Base-by-base conservation (phyloP, 2,113 vertebrate species). In the Porphyrio hochstetteri region DNA sequence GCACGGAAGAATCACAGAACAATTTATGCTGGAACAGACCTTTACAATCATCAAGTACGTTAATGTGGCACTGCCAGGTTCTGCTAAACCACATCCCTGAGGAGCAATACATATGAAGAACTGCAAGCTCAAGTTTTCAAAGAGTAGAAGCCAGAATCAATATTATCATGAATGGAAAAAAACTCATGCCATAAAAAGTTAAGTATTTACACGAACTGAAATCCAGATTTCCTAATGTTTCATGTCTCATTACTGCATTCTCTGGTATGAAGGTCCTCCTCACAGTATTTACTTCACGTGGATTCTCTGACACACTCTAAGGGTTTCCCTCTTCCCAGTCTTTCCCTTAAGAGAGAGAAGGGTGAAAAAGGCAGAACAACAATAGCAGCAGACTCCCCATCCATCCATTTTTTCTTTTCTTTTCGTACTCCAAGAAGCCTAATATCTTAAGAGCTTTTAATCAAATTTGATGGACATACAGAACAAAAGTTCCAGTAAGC, bases 101-200 rank as follows among this genome's bases (percentile, higher is more conserved):
- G 13, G 20, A 83, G 20, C 29, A 35, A 44, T 71, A 14, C 31
- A 27, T 74, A 85, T 87, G 40, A 92, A 60, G 5, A 91, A 67
- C 10, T 36, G 38, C 56, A 86, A 83, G 65, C 16, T 78, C 13
- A 28, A 27, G 19, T 75, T 65, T 60, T 61, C 52, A 87, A 31
- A 70, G 55, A 64, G 63, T 38, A 75, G 44, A 80, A 91, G 27
- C 20, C 74, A 89, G 53, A 92, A 69, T 59, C 44, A 69, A 68
- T 38, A 83, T n/a, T 83, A 25, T 38, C 31, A 33, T 2, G 18
- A 79, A 93, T 3, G 2, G 25, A 86, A 29, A 64, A 64, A 83
- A 84, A 40, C 0, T 0, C 8, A 50, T 16, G 19, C 11, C 48
- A 68, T 44, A 68, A 71, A 83, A 60, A 72, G 28, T 7, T 4